phyloP scores from a whole-genome alignment of 2,113 vertebrate species.

The Columbina picui region DNA sequence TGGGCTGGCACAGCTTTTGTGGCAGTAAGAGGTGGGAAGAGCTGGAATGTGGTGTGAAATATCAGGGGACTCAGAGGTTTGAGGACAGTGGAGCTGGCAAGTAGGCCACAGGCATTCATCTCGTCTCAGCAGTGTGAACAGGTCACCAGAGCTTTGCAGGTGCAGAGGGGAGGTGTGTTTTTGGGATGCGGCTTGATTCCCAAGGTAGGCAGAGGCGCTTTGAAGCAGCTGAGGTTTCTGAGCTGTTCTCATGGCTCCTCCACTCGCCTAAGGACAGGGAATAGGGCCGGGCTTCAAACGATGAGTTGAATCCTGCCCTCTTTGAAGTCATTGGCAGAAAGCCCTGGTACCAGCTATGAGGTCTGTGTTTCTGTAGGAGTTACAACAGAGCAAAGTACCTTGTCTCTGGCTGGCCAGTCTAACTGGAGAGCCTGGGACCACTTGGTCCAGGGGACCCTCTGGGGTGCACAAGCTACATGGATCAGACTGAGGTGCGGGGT shows the following conservation, averaged over 20 bases:
- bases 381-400: neutral
- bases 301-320: slow-evolving; percentile 55
- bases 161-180: neutral
- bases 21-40: fast-evolving
- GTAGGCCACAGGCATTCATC: fast-evolving
- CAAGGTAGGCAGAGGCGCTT: slow-evolving; percentile 1
- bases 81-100: neutral
- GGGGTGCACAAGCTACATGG: fast-evolving
- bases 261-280: slow-evolving; percentile 47
- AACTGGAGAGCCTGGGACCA: neutral
- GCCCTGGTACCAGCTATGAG: neutral
- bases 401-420: neutral
- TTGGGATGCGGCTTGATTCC: neutral
- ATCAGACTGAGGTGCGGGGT: neutral
- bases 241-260: slow-evolving; percentile 60
- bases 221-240: slow-evolving; percentile 57
- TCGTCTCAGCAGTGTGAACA: fast-evolving
- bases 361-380: neutral
- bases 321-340: slow-evolving; percentile 65
- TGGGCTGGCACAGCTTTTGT: neutral
- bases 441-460: neutral
- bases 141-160: neutral
- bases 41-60: neutral
- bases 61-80: neutral
- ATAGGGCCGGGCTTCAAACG: neutral